phyloP scores from a whole-genome alignment of 2,113 vertebrate species.

The Nesospiza acunhae region DNA sequence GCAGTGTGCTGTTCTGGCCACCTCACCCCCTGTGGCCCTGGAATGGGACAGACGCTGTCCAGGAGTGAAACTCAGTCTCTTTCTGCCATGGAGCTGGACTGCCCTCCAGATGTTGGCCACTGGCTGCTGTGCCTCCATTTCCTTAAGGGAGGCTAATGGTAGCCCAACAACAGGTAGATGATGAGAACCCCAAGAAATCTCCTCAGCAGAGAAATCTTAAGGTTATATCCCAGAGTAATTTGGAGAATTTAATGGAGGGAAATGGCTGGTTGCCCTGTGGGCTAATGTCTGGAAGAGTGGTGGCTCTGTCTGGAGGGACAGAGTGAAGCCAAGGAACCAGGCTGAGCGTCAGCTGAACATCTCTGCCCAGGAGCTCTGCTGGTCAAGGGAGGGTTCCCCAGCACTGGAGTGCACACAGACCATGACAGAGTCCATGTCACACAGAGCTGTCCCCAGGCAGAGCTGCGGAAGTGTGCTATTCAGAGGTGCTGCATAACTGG shows the following conservation, averaged over 20 bases:
- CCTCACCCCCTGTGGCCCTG: not conserved
- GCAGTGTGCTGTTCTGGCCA: not conserved
- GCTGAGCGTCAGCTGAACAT: rapidly evolving
- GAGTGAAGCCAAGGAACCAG: not conserved
- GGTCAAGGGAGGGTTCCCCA: not conserved
- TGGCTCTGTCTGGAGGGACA: not conserved
- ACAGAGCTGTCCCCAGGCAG: not conserved
- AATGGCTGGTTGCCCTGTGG: not conserved
- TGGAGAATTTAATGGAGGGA: not conserved
- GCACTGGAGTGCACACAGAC: not conserved
- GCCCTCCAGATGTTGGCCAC: not conserved
- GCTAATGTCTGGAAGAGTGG: not conserved
- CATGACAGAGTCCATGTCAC: not conserved
- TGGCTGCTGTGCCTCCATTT: not conserved
- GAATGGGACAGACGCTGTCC: rapidly evolving
- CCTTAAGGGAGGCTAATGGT: not conserved
- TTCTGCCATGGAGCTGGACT: not conserved
- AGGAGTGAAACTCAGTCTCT: not conserved
- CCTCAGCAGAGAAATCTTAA: not conserved
- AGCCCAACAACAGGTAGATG: not conserved
- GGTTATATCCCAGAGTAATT: not conserved
- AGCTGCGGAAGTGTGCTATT: rapidly evolving
- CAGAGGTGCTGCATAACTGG: not conserved
- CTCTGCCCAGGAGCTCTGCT: not conserved
- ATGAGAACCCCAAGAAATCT: not conserved